Base-by-base conservation (phyloP, 1,140 invertebrate genomes). In the Archivesica marissinica region DNA sequence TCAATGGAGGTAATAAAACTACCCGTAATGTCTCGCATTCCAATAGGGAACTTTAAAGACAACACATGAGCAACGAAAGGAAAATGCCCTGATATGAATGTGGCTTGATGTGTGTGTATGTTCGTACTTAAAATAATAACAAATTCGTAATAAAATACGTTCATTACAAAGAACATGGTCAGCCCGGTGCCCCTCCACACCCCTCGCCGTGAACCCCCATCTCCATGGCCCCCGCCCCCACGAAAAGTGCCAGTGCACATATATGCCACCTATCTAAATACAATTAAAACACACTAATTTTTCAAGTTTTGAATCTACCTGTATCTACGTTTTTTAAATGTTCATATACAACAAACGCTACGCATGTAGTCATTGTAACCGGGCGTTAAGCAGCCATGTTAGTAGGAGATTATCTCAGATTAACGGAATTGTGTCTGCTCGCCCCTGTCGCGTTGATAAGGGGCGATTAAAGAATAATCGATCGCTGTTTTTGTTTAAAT, bases 321-420 rank as follows among this genome's bases (percentile, higher is more conserved):
- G 41, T 72, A 72, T 15, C 28, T 72, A 47, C n/a, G 50, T 50
- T 30, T 2, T 72, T 15, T 72, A 72, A 41, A 50, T 33, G 68
- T 39, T 68, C 64, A 47, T 28, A 50, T 44, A 20, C 15, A 17
- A 44, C 28, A 50, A 30, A 72, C 50, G 50, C 41, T 72, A 47
- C 50, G 50, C 68, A 50, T 72, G 28, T 44, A 33, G 50, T 23
- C 35, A 33, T 72, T 72, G 68, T 72, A 72, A 72, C 50, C 68
- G 13, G 44, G 68, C 50, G 68, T 72, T 72, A 72, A n/a, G n/a
- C n/a, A n/a, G 68, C 50, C 68, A 50, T 72, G 50, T 72, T n/a
- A 72, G 68, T 72, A 72, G 50, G 33, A 72, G 68, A 72, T 72
- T 72, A 72, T 72, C 41, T 72, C 25, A 72, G 68, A 72, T 72